phyloP scores from a whole-genome alignment of 2,113 vertebrate species.

The Labeo catla region DNA sequence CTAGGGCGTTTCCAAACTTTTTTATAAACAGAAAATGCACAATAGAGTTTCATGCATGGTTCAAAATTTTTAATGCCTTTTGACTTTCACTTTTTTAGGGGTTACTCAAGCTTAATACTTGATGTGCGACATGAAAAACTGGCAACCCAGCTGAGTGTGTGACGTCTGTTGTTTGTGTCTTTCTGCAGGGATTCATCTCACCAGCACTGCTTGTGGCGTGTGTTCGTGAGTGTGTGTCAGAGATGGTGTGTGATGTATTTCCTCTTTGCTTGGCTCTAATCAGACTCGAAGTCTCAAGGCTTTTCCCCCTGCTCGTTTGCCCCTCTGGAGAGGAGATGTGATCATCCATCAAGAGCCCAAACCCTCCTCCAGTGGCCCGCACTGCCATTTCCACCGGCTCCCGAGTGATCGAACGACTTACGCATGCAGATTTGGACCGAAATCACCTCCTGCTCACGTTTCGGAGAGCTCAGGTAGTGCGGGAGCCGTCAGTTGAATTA shows the following conservation, averaged over 20 bases:
- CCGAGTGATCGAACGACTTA: neutral
- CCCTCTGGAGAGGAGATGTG: neutral
- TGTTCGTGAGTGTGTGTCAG: constrained; percentile 40
- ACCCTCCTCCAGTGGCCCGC: neutral
- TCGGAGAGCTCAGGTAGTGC: neutral
- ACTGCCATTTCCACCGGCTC: neutral
- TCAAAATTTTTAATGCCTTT: too few relatives aligned
- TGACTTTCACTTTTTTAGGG: too few relatives aligned
- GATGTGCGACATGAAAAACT: neutral
- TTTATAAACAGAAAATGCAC: too few relatives aligned
- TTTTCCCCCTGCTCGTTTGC: constrained; percentile 12
- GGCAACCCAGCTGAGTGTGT: neutral
- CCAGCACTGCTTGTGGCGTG: constrained; percentile 59
- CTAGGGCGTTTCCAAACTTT: too few relatives aligned
- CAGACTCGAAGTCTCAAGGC: neutral
- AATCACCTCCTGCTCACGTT: neutral
- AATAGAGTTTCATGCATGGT: too few relatives aligned
- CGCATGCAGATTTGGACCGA: neutral
- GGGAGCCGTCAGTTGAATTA: neutral
- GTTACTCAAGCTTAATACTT: neutral
- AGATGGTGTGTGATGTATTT: neutral
- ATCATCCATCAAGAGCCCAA: neutral
- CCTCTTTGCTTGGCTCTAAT: constrained; percentile 26
- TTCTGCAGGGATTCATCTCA: constrained; percentile 69
- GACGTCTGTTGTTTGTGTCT: constrained; percentile 19